A percentile compares a stretch with the other conserved stretches of the same genome.
Conservation (phyloP, 2,797 vertebrate genomes). For the Tokudaia muenninki region DNA sequence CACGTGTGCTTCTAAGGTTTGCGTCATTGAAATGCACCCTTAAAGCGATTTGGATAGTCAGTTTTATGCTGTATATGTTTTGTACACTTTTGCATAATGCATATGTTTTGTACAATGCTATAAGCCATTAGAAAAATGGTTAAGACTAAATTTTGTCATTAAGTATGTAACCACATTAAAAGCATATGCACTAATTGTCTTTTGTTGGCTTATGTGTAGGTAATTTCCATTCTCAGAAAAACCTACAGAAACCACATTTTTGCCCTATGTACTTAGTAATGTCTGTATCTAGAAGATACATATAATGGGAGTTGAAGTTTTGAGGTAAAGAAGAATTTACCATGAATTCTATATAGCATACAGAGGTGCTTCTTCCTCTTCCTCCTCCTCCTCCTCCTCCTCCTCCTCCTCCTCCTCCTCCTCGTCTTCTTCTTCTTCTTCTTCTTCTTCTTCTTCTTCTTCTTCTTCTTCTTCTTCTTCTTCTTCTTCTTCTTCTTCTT, state of each 20-base stretch:
- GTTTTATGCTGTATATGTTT: neutral
- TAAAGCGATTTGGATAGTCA: neutral
- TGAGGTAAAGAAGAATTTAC: neutral
- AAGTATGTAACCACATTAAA: neutral
- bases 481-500: too few relatives aligned
- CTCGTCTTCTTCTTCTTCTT: too few relatives aligned
- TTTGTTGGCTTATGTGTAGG: neutral
- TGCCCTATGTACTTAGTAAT: neutral
- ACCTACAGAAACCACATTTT: neutral
- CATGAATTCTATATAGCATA: too few relatives aligned
- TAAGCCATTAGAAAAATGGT: neutral
- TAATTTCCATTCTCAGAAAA: constrained; percentile 16
- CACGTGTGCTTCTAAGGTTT: neutral
- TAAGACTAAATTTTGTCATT: neutral
- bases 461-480: too few relatives aligned
- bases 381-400: too few relatives aligned
- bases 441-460: too few relatives aligned
- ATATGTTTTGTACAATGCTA: neutral
- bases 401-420: too few relatives aligned
- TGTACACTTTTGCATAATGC: neutral
- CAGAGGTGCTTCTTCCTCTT: too few relatives aligned
- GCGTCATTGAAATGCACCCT: neutral
- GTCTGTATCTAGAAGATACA: neutral
- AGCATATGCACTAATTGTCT: neutral
- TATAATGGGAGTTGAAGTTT: neutral